Conservation (phyloP, 2,113 vertebrate species). For the Pomatostomus ruficeps region DNA sequence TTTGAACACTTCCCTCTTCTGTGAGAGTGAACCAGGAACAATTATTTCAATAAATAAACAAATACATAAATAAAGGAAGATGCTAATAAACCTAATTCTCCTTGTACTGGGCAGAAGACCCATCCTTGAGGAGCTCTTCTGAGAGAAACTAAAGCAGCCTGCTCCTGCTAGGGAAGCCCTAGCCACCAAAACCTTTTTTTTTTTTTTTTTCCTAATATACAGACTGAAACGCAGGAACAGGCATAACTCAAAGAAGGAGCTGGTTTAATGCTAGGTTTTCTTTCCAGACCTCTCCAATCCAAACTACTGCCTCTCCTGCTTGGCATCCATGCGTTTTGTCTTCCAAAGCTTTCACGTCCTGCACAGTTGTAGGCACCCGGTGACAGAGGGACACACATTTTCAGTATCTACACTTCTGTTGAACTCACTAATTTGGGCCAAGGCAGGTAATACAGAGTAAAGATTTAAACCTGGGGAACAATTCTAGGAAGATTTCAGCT, state of each 20-base stretch:
- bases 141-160: not conserved
- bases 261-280: not conserved
- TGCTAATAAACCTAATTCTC: not conserved
- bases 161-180: not conserved
- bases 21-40: not conserved
- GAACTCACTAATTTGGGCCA: not conserved
- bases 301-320: not conserved
- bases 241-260: not conserved
- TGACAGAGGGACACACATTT: accelerated
- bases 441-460: not conserved
- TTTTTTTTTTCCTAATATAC: not conserved
- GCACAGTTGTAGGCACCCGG: not conserved
- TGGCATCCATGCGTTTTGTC: accelerated
- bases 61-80: not conserved
- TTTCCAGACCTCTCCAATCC: not conserved
- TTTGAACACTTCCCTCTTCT: not conserved
- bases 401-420: not conserved
- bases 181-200: not conserved
- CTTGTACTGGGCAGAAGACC: not conserved
- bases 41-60: not conserved
- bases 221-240: not conserved
- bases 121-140: not conserved
- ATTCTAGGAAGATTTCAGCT: not conserved
- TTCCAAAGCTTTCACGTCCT: not conserved
- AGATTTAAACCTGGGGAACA: not conserved